Evolutionary conservation across 2,797 vertebrate species (phyloP).

Genomic region (Calcarius lapponicus): DNA sequence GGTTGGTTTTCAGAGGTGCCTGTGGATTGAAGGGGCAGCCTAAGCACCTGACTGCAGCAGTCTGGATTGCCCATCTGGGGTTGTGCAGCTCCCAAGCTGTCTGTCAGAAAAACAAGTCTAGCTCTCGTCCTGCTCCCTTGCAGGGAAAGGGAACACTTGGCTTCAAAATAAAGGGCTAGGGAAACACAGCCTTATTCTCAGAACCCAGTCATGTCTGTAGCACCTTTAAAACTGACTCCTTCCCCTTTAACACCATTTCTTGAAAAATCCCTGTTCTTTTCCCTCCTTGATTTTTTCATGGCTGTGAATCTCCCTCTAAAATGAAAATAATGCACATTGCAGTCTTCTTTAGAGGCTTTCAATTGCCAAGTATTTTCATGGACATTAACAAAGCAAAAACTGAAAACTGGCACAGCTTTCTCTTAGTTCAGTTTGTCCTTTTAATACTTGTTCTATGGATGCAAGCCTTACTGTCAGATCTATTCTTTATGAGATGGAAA

Average conservation of each 20-base stretch:
- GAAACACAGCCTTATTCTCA: neutral
- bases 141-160: neutral
- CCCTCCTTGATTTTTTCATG: neutral
- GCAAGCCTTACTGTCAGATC: conserved; percentile 40
- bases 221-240: neutral
- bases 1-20: conserved; percentile 10
- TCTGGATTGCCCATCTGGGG: conserved; percentile 5
- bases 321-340: neutral
- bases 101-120: neutral
- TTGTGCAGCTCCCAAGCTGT: neutral
- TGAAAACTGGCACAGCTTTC: neutral
- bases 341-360: neutral
- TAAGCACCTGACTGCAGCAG: conserved; percentile 40
- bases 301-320: neutral
- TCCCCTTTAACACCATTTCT: neutral
- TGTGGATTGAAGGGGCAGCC: conserved; percentile 15
- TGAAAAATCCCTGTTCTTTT: neutral
- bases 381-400: conserved; percentile 32
- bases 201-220: neutral
- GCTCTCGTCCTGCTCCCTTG: neutral
- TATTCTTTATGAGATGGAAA: conserved; percentile 51
- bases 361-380: conserved; percentile 30
- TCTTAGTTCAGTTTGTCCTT: conserved; percentile 20
- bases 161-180: neutral
- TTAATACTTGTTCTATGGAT: conserved; percentile 6